These are phyloP conservation scores for Neodiprion pinetum DNA, from an alignment of 1,140 invertebrate genomes.

Conservation along the genomic window DNA sequence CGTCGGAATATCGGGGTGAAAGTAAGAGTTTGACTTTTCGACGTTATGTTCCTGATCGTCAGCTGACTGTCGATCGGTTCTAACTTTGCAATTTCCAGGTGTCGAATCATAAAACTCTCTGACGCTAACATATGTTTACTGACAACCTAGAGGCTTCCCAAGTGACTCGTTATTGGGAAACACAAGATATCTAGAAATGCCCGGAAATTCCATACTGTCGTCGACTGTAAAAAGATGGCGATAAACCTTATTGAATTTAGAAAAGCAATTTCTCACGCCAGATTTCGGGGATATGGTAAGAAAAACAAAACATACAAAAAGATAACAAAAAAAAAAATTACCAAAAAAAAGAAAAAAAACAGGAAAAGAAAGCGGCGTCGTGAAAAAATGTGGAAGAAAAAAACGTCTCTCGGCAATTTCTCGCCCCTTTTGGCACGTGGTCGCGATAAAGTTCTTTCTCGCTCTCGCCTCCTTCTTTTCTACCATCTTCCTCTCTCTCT, in stretches of 20 bases:
- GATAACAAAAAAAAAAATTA: no score
- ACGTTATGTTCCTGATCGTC: constrained; percentile 44
- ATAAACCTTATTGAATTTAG: neutral
- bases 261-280: neutral
- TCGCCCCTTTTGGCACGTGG: constrained; percentile 15
- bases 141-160: constrained; percentile 25
- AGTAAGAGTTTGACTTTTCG: constrained; percentile 44
- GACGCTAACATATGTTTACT: neutral
- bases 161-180: constrained; percentile 32
- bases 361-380: no score
- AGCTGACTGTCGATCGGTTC: constrained; percentile 48
- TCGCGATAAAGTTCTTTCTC: constrained; percentile 36
- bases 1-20: constrained; percentile 42
- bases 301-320: no score
- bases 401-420: constrained; percentile 33
- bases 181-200: no score
- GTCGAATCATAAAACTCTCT: constrained; percentile 14
- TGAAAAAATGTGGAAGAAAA: constrained; percentile 23
- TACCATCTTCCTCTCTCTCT: neutral
- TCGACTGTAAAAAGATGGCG: no score
- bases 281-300: neutral
- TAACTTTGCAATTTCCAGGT: constrained; percentile 22
- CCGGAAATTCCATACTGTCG: no score
- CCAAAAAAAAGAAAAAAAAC: no score
- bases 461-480: constrained; percentile 17